Evolutionary conservation across 1,140 invertebrate genomes (phyloP), one percentile per base, ranked within the genome.

Genomic region (Pseudachorutes palmiensis): DNA sequence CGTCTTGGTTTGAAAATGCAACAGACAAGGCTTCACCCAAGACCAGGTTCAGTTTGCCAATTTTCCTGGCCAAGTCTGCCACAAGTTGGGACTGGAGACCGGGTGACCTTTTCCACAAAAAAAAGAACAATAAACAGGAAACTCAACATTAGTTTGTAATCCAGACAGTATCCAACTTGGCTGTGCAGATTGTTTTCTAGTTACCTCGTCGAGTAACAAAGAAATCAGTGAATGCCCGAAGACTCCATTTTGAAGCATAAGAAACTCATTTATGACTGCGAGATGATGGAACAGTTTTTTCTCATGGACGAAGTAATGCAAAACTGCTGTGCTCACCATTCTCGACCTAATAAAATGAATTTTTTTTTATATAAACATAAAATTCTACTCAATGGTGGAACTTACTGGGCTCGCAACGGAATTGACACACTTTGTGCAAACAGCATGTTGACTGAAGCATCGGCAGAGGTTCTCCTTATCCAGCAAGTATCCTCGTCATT

Each of bases 161-260:
- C 5, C 5, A 24, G 55, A 58, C 5, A 19, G 36, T 5, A 41
- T 5, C 36, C 5, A 41, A 41, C 36, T 41, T n/a, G n/a, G n/a
- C n/a, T n/a, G n/a, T n/a, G n/a, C n/a, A n/a, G 19, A 45, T 45
- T 45, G 36, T 19, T 0, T 9, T 22, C 9, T 41, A 9, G 45
- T 57, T 68, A 73, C 67, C 60, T 69, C 67, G 24, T 67, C 61
- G 32, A 73, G 65, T 2, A 73, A 55, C 28, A 64, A 29, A 2
- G 16, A 26, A 16, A 22, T 41, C 1, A 73, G 36, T 49, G 64
- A 69, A 28, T 70, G 65, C 22, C 60, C 63, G 68, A 73, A 73
- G 1, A 67, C 24, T 33, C 72, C 72, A 66, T 73, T 69, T 59
- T 73, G 72, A 2, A 73, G 57, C n/a, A 67, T 58, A 2, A 73